Evolutionary conservation across 2,797 vertebrate genomes (phyloP).

Genomic region (Cuniculus paca): DNA sequence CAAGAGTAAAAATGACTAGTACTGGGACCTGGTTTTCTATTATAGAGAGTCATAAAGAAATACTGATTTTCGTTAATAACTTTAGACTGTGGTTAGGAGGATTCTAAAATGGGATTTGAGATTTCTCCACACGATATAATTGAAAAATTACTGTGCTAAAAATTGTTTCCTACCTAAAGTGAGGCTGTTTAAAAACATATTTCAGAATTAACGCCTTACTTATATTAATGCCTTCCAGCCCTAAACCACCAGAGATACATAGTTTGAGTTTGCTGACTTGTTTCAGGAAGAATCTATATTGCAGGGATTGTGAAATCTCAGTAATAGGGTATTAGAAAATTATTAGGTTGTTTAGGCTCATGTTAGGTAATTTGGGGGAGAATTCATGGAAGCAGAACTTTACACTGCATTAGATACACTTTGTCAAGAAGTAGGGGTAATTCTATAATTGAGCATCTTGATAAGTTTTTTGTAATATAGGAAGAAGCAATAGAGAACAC

Average conservation of each 20-base stretch:
- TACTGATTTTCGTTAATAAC: constrained; percentile 14
- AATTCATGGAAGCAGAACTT: not conserved
- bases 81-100: not conserved
- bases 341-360: not conserved
- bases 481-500: not conserved
- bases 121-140: not conserved
- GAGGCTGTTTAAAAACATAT: constrained; percentile 31
- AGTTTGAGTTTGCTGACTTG: not conserved
- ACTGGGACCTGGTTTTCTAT: not conserved
- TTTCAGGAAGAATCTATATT: not conserved
- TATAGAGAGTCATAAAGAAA: constrained; percentile 23
- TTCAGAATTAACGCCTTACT: not conserved
- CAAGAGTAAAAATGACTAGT: not conserved
- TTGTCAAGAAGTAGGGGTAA: not conserved
- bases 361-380: not conserved
- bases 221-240: not conserved
- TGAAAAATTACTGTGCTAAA: not conserved
- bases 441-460: not conserved
- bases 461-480: not conserved
- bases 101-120: not conserved
- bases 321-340: not conserved
- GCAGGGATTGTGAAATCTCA: not conserved
- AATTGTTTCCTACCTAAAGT: not conserved
- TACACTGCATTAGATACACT: not conserved
- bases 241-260: not conserved